A percentile compares a stretch with the other conserved stretches of the same genome.
Conservation (phyloP, 1,140 invertebrate species). For the Elymnias hypermnestra region DNA sequence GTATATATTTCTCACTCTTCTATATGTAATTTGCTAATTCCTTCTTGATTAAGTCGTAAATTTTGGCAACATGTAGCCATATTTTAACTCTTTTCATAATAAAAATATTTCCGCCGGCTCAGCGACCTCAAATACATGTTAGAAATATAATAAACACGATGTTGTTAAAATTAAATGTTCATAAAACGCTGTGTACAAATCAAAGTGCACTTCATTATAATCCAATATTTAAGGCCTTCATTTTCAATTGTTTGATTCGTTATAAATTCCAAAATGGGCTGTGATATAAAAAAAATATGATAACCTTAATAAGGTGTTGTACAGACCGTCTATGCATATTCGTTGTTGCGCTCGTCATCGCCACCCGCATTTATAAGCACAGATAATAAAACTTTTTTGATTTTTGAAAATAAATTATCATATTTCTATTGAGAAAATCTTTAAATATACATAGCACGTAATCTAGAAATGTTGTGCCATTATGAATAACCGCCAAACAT, state of each 20-base stretch:
- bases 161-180: conserved; percentile 65
- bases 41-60: no score
- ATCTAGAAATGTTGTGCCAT: no score
- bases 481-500: no score
- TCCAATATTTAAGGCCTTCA: conserved; percentile 58
- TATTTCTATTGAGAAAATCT: no score
- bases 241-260: conserved; percentile 69
- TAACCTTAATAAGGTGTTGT: conserved; percentile 80
- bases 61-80: no score
- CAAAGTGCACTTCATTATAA: conserved; percentile 71
- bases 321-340: conserved; percentile 77
- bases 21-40: no score
- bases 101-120: conserved; percentile 48
- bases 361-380: no score
- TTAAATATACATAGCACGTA: no score
- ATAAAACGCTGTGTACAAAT: conserved; percentile 74
- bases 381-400: no score
- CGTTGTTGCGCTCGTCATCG: conserved; percentile 48
- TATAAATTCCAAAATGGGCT: conserved; percentile 82
- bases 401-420: no score
- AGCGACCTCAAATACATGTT: conserved; percentile 44
- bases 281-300: conserved; percentile 80
- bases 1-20: no score
- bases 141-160: conserved; percentile 44
- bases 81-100: no score